Percentiles rank a stretch among this genome's conserved stretches.
Evolutionary conservation across 2,113 vertebrate genomes (phyloP).

Genomic region (Sceloporus undulatus): DNA sequence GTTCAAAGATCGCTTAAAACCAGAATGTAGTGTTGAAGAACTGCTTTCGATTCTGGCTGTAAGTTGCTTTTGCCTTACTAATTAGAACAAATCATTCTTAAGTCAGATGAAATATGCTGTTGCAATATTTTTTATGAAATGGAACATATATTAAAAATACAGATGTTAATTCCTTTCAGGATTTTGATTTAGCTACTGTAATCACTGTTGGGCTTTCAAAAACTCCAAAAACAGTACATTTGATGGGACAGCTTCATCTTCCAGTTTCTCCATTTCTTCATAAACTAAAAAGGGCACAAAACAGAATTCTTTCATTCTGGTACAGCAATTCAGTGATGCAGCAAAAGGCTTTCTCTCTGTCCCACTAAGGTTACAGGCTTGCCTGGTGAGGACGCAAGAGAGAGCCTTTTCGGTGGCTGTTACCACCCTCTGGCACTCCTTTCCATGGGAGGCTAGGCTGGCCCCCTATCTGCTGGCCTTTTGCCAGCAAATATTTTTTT

Average conservation of each 20-base stretch:
- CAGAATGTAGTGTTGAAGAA: slow-evolving; percentile 86
- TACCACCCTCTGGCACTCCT: no score
- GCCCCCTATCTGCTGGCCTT: no score
- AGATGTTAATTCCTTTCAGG: background rate
- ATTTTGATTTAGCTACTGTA: background rate
- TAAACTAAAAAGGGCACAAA: background rate
- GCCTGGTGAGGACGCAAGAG: no score
- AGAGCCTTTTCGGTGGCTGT: no score
- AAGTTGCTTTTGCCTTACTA: slow-evolving; percentile 70
- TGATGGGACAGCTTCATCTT: background rate
- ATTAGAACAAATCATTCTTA: background rate
- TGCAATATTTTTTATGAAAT: background rate
- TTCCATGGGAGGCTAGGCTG: no score
- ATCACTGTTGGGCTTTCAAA: background rate
- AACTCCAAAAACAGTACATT: background rate
- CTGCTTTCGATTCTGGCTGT: slow-evolving; percentile 92
- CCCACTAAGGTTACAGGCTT: no score
- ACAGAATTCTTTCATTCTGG: background rate
- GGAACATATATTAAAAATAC: rapidly evolving
- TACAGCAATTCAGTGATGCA: no score
- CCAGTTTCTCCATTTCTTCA: background rate
- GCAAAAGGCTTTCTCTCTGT: no score
- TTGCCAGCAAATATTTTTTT: no score
- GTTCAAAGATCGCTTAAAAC: slow-evolving; percentile 91
- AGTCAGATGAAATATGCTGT: background rate